Evolutionary conservation across 2,888 invertebrate genomes (phyloP), one percentile per base, ranked within the genome.

Genomic region (Sphaeridia pumilis): DNA sequence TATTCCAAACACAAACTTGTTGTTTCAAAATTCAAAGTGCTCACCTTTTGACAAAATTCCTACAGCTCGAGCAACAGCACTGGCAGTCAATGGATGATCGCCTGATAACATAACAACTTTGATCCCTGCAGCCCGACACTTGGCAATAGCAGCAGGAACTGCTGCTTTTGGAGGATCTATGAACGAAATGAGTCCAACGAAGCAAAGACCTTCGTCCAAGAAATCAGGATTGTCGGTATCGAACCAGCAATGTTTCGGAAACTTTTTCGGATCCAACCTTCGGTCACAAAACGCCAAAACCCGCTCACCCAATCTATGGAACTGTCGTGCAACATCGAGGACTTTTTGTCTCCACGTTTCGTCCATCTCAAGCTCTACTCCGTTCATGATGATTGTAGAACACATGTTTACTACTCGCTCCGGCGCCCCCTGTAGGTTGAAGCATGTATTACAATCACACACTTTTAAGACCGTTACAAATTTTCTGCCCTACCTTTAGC

Each of bases 21-120:
- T 10, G 10, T 5, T 10, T 14, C 17, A 34, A n/a, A 14, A 12
- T 22, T 21, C 48, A 48, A 34, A 41, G 21, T 24, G 7, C 17
- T 26, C 38, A 50, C 54, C 54, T 31, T 47, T 50, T 5, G 55
- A 55, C 25, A 92, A 90, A 71, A 92, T 92, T 67, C 90, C 90
- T 61, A 92, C 90, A 47, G 87, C 87, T 75, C 88, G 88, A 68
- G 90, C 90, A 74, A 92, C 90, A 67, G 90, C 90, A 73, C 89
- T 89, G 73, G 92, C 90, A 68, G 92, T 92, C 76, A 90, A 88
- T 49, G 92, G 92, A 74, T 92, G 92, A 76, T 92, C 92, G 67
- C 92, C 92, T 68, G 92, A 89, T 7, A 49, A 42, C 51, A 59
- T 52, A 21, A 55, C 52, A 2, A 81, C 78, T 36, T 84, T 80